phyloP scores from a whole-genome alignment of 2,797 vertebrate species.

The Acanthurus lineatus region DNA sequence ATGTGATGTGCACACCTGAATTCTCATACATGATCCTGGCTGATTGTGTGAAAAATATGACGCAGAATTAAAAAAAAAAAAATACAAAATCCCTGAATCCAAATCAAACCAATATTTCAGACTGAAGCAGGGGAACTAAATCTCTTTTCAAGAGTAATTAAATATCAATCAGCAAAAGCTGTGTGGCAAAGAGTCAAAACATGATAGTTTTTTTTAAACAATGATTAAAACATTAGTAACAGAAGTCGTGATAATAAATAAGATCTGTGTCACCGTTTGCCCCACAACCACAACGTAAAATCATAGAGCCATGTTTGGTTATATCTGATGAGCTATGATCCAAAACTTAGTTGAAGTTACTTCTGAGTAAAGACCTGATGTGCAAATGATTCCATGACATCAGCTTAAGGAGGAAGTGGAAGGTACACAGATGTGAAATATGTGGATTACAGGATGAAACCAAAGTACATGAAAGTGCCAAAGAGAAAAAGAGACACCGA shows the following conservation, averaged over 20 bases:
- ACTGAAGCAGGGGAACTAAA: slow-evolving; percentile 27
- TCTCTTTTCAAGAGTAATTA: slow-evolving; percentile 12
- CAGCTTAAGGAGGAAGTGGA: slow-evolving; percentile 10
- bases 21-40: not conserved
- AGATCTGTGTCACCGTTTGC: slow-evolving; percentile 31
- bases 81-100: slow-evolving; percentile 18
- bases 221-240: slow-evolving; percentile 16
- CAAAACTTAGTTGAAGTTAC: slow-evolving; percentile 3
- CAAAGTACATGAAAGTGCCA: slow-evolving; percentile 12
- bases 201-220: not conserved
- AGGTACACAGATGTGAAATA: not conserved
- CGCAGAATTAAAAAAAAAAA: slow-evolving; percentile 25
- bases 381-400: not conserved
- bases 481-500: slow-evolving; percentile 17
- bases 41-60: slow-evolving; percentile 6
- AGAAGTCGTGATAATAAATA: slow-evolving; percentile 61
- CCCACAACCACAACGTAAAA: not conserved
- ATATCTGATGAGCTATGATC: slow-evolving; percentile 22
- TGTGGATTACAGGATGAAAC: not conserved
- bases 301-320: slow-evolving; percentile 26
- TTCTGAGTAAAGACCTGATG: slow-evolving; percentile 21
- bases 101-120: slow-evolving; percentile 36
- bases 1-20: not conserved
- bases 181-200: not conserved
- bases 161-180: slow-evolving; percentile 12